These are phyloP conservation scores for Pseudocheirus occidentalis DNA, from an alignment of 2,797 vertebrate species.

Conservation along the genomic window DNA sequence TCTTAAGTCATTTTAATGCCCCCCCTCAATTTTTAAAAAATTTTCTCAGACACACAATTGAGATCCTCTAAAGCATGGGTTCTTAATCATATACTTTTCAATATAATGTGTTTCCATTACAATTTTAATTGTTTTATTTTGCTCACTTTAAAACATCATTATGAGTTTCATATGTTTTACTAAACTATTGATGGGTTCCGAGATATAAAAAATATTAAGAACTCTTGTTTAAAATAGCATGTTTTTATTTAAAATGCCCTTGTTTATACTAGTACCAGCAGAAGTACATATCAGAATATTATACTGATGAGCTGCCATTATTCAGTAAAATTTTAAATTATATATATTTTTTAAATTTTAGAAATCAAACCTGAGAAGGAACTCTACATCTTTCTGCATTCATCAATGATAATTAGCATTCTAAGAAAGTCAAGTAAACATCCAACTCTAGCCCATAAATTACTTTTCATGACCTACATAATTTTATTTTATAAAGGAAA, in stretches of 20 bases:
- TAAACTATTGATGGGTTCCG: too few species aligned
- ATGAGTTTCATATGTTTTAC: neutral
- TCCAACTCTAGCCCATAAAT: neutral
- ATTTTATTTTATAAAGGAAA: neutral
- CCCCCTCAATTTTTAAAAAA: neutral
- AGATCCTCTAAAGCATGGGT: neutral
- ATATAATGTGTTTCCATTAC: too few species aligned
- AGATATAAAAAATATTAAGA: neutral
- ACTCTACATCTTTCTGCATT: neutral
- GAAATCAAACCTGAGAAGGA: neutral
- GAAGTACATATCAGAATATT: neutral
- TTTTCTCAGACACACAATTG: conserved; percentile 47
- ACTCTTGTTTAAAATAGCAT: neutral
- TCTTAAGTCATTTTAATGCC: conserved; percentile 56
- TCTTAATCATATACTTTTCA: neutral
- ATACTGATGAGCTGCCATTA: neutral
- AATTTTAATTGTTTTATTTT: too few species aligned
- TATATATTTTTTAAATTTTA: neutral
- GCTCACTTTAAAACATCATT: too few species aligned
- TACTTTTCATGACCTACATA: neutral
- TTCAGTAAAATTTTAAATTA: neutral
- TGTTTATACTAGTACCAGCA: neutral
- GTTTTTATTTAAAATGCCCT: neutral
- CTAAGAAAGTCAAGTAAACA: neutral
- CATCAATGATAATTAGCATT: neutral